A percentile compares a stretch with the other conserved stretches of the same genome.
Evolutionary conservation across 2,113 vertebrate genomes (phyloP).

Genomic region (Nycticorax nycticorax): DNA sequence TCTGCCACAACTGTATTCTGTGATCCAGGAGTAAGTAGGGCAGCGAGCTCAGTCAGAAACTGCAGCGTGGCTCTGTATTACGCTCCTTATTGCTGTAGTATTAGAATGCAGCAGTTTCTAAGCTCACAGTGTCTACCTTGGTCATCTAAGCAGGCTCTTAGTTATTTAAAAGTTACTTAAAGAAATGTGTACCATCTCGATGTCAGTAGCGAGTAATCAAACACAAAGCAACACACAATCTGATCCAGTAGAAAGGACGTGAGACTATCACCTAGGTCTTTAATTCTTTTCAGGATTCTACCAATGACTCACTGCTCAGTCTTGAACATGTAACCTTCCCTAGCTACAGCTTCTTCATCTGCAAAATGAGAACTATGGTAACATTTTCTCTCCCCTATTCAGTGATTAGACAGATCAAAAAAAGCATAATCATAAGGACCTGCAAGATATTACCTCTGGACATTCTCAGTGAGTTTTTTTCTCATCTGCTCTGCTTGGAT

Average conservation of each 20-base stretch:
- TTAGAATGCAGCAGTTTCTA: not conserved
- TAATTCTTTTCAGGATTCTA: not conserved
- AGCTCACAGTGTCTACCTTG: not conserved
- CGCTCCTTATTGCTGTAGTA: not conserved
- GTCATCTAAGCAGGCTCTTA: not conserved
- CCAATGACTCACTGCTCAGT: not conserved
- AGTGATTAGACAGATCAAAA: not conserved
- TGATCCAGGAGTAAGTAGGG: not conserved
- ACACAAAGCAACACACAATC: not conserved
- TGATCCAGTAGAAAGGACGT: not conserved
- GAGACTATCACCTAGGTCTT: not conserved
- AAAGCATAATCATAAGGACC: not conserved
- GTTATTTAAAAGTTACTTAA: not conserved
- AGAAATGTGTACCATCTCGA: not conserved
- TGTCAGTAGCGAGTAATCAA: not conserved
- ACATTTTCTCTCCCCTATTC: not conserved
- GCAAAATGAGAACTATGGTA: not conserved
- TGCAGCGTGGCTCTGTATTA: not conserved
- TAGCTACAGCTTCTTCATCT: not conserved
- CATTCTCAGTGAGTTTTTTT: constrained; percentile 83
- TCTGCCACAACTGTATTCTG: not conserved
- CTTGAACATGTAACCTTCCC: not conserved
- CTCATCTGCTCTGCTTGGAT: constrained; percentile 89
- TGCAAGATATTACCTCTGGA: constrained; percentile 80
- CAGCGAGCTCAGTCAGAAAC: not conserved